These are phyloP conservation scores for Patella caerulea DNA, from an alignment of 2,888 invertebrate genomes.

Conservation along the genomic window DNA sequence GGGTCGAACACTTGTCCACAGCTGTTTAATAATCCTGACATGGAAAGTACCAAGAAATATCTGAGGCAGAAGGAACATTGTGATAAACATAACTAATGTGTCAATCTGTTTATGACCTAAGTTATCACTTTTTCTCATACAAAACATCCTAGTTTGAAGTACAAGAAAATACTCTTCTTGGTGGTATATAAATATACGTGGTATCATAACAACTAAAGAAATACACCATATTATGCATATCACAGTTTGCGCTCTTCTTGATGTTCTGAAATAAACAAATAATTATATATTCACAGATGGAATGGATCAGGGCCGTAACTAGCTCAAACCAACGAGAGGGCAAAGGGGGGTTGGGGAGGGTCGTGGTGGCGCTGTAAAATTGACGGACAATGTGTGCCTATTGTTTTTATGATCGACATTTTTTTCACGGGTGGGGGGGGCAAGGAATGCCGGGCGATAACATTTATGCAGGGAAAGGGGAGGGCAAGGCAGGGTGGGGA, in stretches of 20 bases:
- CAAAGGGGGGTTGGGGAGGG: no score
- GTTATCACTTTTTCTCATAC: slow-evolving; percentile 17
- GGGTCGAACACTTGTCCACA: slow-evolving; percentile 34
- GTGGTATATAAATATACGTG: slow-evolving; percentile 28
- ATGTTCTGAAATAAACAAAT: slow-evolving; percentile 30
- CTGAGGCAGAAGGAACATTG: slow-evolving; percentile 35
- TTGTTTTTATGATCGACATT: no score
- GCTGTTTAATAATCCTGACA: slow-evolving; percentile 32
- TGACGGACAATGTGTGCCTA: no score
- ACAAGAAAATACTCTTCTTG: slow-evolving; percentile 21
- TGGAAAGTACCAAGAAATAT: slow-evolving; percentile 32
- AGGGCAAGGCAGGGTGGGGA: no score
- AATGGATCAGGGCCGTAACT: no score
- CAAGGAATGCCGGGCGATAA: no score
- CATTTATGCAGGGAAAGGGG: no score
- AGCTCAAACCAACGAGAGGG: no score
- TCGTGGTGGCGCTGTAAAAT: no score
- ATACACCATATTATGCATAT: slow-evolving; percentile 31
- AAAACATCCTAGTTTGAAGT: slow-evolving; percentile 19
- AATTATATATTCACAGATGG: not conserved
- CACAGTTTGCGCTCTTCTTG: slow-evolving; percentile 27
- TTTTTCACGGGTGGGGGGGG: no score
- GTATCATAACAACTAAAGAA: slow-evolving; percentile 31
- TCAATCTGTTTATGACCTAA: slow-evolving; percentile 23
- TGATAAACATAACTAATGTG: slow-evolving; percentile 29